A percentile compares a stretch with the other conserved stretches of the same genome.
Conservation (phyloP, 2,888 invertebrate genomes). For the Caenorhabditis plicata region DNA sequence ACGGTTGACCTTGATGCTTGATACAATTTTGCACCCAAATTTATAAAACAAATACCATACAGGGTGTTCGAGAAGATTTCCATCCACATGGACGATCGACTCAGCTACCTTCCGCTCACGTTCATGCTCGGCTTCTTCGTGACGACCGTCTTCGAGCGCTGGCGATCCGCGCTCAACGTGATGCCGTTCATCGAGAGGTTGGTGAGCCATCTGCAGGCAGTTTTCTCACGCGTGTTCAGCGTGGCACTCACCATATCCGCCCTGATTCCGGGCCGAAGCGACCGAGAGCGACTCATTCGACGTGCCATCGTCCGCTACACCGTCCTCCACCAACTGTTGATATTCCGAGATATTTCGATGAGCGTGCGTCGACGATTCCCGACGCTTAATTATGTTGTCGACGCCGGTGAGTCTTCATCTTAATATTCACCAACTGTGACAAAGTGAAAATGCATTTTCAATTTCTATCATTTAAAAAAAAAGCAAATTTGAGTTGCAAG, state of each 20-base stretch:
- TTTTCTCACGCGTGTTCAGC: too few species aligned
- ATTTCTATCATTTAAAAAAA: too few species aligned
- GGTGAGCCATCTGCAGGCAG: too few species aligned
- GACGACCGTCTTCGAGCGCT: slow-evolving; percentile 48
- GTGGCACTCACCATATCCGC: slow-evolving; percentile 38
- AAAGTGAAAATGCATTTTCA: not conserved
- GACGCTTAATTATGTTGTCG: slow-evolving; percentile 42
- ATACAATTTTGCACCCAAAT: not conserved
- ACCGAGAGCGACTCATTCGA: slow-evolving; percentile 29
- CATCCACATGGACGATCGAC: slow-evolving; percentile 35
- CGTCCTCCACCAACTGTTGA: slow-evolving; percentile 40
- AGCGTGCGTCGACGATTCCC: slow-evolving; percentile 50
- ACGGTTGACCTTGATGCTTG: not conserved
- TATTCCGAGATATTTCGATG: slow-evolving; percentile 57
- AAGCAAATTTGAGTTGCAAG: too few species aligned
- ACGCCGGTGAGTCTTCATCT: too few species aligned
- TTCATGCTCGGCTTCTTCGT: slow-evolving; percentile 58
- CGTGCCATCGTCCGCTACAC: slow-evolving; percentile 40
- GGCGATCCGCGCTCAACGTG: slow-evolving; percentile 37
- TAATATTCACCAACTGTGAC: too few species aligned
- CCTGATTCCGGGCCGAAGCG: slow-evolving; percentile 32
- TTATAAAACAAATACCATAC: not conserved
- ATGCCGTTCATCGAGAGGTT: slow-evolving; percentile 45
- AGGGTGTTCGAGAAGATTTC: slow-evolving; percentile 42
- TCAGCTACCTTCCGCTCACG: slow-evolving; percentile 48